These are phyloP conservation scores for Orchesella cincta DNA, from an alignment of 1,140 invertebrate genomes.

Conservation along the genomic window DNA sequence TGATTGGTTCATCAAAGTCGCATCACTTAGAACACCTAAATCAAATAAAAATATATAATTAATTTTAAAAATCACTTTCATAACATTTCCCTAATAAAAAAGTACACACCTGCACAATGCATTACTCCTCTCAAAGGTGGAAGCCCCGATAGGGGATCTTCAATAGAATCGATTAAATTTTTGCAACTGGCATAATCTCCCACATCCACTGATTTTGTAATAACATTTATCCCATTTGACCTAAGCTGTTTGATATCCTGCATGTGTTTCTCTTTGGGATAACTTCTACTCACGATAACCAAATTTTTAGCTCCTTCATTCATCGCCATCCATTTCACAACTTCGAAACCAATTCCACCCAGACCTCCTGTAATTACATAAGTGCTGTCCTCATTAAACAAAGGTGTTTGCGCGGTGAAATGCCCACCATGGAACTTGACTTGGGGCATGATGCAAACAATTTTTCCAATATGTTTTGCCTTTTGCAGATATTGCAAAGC, in stretches of 20 bases:
- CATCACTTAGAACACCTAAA: constrained; percentile 6
- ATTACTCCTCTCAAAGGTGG: constrained; percentile 21
- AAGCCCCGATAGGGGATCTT: not conserved
- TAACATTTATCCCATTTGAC: not conserved
- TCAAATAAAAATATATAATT: too few species aligned
- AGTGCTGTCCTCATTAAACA: constrained; percentile 3
- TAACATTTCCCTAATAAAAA: too few species aligned
- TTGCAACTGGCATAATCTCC: not conserved
- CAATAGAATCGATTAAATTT: not conserved
- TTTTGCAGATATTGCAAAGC: constrained; percentile 6
- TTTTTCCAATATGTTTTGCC: constrained; percentile 20
- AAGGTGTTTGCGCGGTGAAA: not conserved
- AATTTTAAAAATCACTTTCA: too few species aligned
- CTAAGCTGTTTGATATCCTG: not conserved
- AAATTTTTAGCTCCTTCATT: not conserved
- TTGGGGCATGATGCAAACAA: constrained; percentile 6
- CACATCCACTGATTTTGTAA: not conserved
- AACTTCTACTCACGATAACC: not conserved
- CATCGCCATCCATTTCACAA: constrained; percentile 12
- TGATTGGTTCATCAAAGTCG: not conserved
- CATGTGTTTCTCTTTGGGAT: not conserved
- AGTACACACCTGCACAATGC: constrained; percentile 1
- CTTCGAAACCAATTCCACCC: constrained; percentile 18
- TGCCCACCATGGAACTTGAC: not conserved
- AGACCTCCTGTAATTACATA: constrained; percentile 24